Evolutionary conservation across 2,888 invertebrate genomes (phyloP).

Genomic region (Mayetiola destructor): DNA sequence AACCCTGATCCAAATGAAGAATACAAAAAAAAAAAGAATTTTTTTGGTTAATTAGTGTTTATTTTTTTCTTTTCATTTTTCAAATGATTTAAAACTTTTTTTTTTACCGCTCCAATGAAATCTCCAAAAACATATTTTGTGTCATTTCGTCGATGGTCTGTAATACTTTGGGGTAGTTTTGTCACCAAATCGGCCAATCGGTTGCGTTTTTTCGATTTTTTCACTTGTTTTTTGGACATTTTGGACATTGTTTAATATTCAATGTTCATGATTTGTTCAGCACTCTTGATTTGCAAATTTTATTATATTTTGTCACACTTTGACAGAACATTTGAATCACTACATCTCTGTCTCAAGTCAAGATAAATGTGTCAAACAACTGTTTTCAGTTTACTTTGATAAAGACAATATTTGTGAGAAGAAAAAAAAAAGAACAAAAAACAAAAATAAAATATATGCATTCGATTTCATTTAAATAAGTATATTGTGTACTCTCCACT

Average conservation of each 20-base stretch:
- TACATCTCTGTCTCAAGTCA: too few species aligned
- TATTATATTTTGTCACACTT: too few species aligned
- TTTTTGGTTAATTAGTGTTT: background rate
- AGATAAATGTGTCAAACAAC: too few species aligned
- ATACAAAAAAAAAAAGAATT: background rate
- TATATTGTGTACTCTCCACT: too few species aligned
- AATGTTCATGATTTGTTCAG: too few species aligned
- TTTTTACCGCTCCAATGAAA: background rate
- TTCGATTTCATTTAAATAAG: too few species aligned
- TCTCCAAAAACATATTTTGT: background rate
- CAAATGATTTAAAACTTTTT: background rate
- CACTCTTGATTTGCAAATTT: too few species aligned
- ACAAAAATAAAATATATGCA: too few species aligned
- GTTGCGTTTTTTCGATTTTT: background rate
- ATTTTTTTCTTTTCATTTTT: background rate
- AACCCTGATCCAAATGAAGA: background rate
- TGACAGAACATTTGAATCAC: too few species aligned
- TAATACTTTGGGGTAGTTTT: background rate
- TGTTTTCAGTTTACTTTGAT: too few species aligned
- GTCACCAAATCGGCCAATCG: background rate
- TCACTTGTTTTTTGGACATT: background rate
- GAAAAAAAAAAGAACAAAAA: too few species aligned
- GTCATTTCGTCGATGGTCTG: background rate
- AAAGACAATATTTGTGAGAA: too few species aligned
- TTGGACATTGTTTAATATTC: background rate